Conservation (phyloP, 2,888 invertebrate genomes). For the Eilema sororculum region DNA sequence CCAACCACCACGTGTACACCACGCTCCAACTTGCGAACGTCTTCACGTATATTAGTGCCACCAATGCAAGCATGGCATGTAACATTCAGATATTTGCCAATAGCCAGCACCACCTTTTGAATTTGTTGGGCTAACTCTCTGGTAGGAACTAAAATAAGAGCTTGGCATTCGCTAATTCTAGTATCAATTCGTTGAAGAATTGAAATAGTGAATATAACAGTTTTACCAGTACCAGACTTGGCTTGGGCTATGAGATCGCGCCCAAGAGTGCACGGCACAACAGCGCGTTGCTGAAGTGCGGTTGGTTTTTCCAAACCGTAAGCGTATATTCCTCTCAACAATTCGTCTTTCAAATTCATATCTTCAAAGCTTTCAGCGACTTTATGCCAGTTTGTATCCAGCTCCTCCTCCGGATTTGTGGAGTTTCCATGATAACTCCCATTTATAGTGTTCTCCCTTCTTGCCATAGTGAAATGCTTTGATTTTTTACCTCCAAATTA, state of each 20-base stretch:
- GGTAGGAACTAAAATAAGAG: conserved; percentile 98
- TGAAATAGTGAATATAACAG: conserved; percentile 99
- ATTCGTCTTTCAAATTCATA: conserved; percentile 98
- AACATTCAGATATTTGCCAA: conserved; percentile 99
- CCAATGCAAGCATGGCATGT: conserved; percentile 99
- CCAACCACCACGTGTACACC: conserved; percentile 99
- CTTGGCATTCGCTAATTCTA: conserved; percentile 96
- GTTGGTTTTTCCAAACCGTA: conserved; percentile 99
- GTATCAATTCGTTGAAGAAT: conserved; percentile 99
- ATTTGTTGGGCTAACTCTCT: conserved; percentile 92
- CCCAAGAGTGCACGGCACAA: conserved; percentile 98
- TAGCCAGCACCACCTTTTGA: conserved; percentile 96
- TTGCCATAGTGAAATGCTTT: conserved; percentile 91
- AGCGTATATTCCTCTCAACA: conserved; percentile 98
- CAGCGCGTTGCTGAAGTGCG: conserved; percentile 99
- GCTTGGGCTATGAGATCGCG: conserved; percentile 99
- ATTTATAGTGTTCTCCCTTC: too few relatives aligned
- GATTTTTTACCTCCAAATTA: conserved; percentile 74
- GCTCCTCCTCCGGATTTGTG: too few relatives aligned
- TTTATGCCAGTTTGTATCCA: conserved; percentile 97
- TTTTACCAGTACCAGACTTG: conserved; percentile 99
- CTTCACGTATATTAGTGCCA: conserved; percentile 99
- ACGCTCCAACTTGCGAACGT: conserved; percentile 96
- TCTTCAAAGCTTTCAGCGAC: conserved; percentile 99
- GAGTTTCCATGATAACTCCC: too few relatives aligned